These are phyloP conservation scores for Poecilia gillii DNA, from an alignment of 2,797 vertebrate species.

Conservation along the genomic window DNA sequence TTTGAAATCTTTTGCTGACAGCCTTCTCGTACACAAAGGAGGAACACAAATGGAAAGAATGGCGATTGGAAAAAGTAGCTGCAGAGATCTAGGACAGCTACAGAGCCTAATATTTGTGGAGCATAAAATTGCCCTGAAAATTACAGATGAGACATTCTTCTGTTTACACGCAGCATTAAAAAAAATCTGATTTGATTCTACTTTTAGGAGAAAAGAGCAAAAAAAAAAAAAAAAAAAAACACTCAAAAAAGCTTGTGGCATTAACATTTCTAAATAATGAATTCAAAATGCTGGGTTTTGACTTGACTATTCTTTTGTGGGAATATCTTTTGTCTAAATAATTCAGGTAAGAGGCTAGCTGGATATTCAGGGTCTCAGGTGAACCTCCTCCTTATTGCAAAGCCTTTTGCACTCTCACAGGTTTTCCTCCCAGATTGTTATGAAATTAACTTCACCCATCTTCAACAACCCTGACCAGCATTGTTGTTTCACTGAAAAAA, in stretches of 20 bases:
- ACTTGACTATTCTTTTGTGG: not conserved
- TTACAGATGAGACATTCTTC: slow-evolving; percentile 42
- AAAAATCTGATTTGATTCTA: slow-evolving; percentile 45
- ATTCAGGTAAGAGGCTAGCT: not conserved
- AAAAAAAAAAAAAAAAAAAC: not conserved
- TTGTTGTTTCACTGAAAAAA: not conserved
- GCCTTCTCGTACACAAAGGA: slow-evolving; percentile 14
- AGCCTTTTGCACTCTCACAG: not conserved
- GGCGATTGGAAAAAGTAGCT: slow-evolving; percentile 49
- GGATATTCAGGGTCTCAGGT: not conserved
- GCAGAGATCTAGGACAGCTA: slow-evolving; percentile 41
- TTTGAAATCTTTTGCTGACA: slow-evolving; percentile 35
- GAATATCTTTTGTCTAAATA: not conserved
- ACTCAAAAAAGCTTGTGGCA: slow-evolving; percentile 33
- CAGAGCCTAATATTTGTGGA: slow-evolving; percentile 35
- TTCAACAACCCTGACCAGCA: not conserved
- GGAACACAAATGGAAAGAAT: slow-evolving; percentile 27
- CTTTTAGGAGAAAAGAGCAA: slow-evolving; percentile 18
- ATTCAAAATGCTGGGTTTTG: slow-evolving; percentile 14
- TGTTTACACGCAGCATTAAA: slow-evolving; percentile 17
- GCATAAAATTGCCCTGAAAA: slow-evolving; percentile 45
- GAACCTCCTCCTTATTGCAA: not conserved
- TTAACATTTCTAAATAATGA: slow-evolving; percentile 36
- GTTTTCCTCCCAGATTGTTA: not conserved
- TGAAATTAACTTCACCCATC: not conserved